Evolutionary conservation across 2,113 vertebrate species (phyloP).

Genomic region (Globicephala melas): DNA sequence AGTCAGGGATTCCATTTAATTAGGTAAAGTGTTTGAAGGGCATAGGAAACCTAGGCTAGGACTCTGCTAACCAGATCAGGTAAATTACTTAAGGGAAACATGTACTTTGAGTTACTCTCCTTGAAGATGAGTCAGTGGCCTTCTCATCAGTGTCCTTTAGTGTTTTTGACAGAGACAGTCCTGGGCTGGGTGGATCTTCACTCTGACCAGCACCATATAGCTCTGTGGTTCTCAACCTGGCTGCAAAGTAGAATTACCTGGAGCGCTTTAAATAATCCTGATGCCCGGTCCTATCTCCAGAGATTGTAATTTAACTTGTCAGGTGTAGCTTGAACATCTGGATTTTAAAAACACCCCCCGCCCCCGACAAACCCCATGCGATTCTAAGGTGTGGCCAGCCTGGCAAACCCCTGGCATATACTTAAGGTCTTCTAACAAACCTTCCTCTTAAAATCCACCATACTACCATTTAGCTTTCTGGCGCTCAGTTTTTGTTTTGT

Average conservation of each 20-base stretch:
- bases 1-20: not conserved
- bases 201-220: not conserved
- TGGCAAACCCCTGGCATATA: not conserved
- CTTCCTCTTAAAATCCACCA: not conserved
- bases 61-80: not conserved
- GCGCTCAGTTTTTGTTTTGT: not conserved
- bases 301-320: not conserved
- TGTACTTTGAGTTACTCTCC: not conserved
- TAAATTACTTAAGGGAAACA: not conserved
- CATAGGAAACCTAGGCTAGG: not conserved
- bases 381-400: not conserved
- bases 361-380: accelerated
- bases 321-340: not conserved
- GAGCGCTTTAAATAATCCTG: not conserved
- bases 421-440: not conserved
- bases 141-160: not conserved
- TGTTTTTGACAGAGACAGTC: not conserved
- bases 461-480: not conserved
- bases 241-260: not conserved
- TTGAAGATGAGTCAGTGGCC: not conserved
- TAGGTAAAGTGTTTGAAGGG: not conserved
- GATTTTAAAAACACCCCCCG: not conserved
- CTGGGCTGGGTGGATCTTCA: not conserved
- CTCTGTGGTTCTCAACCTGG: not conserved
- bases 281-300: not conserved